Evolutionary conservation across 2,888 invertebrate species (phyloP).

Genomic region (Nemapogon koenigi): DNA sequence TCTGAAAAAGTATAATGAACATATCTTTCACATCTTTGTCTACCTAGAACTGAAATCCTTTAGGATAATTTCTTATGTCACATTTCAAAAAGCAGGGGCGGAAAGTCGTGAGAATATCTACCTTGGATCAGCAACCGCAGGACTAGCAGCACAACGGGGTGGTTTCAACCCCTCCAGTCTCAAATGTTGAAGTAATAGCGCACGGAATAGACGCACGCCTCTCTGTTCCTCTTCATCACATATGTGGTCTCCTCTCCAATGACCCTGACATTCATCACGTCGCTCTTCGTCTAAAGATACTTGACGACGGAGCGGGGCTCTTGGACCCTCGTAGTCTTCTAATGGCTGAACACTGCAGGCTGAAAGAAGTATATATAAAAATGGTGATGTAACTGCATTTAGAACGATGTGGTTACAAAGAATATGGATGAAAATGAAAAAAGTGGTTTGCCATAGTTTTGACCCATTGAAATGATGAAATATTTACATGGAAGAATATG

Average conservation of each 20-base stretch:
- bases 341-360: conserved; percentile 50
- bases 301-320: conserved; percentile 51
- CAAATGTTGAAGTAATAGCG: conserved; percentile 48
- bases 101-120: too few relatives aligned
- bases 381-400: too few relatives aligned
- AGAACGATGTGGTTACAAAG: too few relatives aligned
- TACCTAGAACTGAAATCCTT: too few relatives aligned
- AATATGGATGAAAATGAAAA: too few relatives aligned
- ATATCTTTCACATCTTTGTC: too few relatives aligned
- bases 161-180: conserved; percentile 47
- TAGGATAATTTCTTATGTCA: too few relatives aligned
- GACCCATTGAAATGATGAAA: too few relatives aligned
- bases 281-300: conserved; percentile 56
- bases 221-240: conserved; percentile 54
- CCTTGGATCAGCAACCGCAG: conserved; percentile 51
- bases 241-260: conserved; percentile 45
- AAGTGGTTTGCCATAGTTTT: too few relatives aligned
- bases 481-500: too few relatives aligned
- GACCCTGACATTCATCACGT: conserved; percentile 55
- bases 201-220: conserved; percentile 54
- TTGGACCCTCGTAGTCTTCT: conserved; percentile 42
- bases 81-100: too few relatives aligned
- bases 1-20: conserved; percentile 21
- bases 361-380: too few relatives aligned
- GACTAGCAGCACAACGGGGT: conserved; percentile 41